Base-by-base conservation (phyloP, 2,113 vertebrate species). In the Phyllopteryx taeniolatus region DNA sequence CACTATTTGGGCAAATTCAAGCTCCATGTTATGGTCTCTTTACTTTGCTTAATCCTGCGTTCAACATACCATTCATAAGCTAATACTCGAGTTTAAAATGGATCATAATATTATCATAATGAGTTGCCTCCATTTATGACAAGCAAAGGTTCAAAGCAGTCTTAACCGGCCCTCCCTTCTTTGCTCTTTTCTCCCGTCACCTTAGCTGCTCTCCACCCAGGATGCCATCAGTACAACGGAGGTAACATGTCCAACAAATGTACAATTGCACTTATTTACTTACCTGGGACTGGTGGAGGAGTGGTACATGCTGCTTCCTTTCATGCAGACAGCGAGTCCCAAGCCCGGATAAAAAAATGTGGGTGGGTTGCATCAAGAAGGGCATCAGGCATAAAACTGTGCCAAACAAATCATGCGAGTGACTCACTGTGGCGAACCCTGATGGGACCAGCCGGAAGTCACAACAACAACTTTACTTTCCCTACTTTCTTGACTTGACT, bases 181-280 rank as follows among this genome's bases (percentile, higher is more conserved):
- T 57, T 90, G 79, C 83, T 88, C 72, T 87, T 80, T 85, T 94
- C 91, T 94, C 92, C 83, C 92, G 92, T 79, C 14, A 27, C 68
- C 5, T 43, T 91, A 98, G 98, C 96, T 98, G 81, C 93, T 98
- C 77, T 96, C 96, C 87, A 97, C 96, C 78, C 96, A 94, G 92
- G 96, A 98, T 87, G 95, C 95, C 90, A 96, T 95, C 96, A 96
- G 96, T 88, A 94, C 95, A 64, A 94, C 94, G 54, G 96, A 98
- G 94, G 98, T 99, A 96, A 67, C 14, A 33, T 7, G 14, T 15
- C 31, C 59, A 61, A 61, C 13, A 39, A 39, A 35, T 59, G 3
- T 59, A 31, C 27, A 31, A 59, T 31, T 33, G 27, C 5, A 59
- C 22, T 27, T 22, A 27, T 0, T 17, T 15, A 53, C 19, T 47